Base-by-base conservation (phyloP, 2,113 vertebrate genomes). In the Herpetotheres cachinnans region DNA sequence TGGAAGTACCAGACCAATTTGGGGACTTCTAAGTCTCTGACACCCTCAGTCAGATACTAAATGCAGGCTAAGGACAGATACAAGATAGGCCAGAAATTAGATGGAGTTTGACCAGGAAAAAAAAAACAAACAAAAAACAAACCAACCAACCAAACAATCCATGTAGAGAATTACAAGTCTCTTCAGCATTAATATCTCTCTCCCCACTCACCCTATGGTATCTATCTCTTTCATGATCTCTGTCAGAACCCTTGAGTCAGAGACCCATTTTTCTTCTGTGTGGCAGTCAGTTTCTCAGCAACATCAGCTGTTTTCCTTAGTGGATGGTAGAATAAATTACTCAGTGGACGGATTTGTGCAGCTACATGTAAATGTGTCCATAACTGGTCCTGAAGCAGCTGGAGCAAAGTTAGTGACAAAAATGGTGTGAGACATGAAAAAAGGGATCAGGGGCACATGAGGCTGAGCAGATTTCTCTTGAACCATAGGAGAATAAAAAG, bases 161-260 rank as follows among this genome's bases (percentile, higher is more conserved):
- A 18, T 38, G 27, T 17, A 44, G 13, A 65, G 19, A 80, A 66
- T 12, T 61, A 26, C 14, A 55, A 67, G 16, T 42, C 17, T 65
- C 20, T 36, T 80, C 40, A 67, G 14, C 32, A 67, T 74, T 73
- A 63, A 32, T n/a, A 16, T 81, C 21, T 89, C 34, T 32, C 20
- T 47, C 29, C 7, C 7, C 12, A 26, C 7, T 8, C 5, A 1
- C 9, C 9, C 26, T 9, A 4, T 27, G 9, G 11, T 49, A 7
- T 36, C 16, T 50, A n/a, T n/a, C 76, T 79, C 36, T 50, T 14
- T 80, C 30, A 21, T 62, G 47, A 46, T 38, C 34, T 87, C 61
- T 58, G 20, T 82, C 72, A 83, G 66, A 62, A 77, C 62, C 19
- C 34, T 84, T 66, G 38, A 86, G 16, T 62, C 14, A 50, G 26